phyloP scores from a whole-genome alignment of 2,797 vertebrate species.

The Kryptolebias ocellatus region DNA sequence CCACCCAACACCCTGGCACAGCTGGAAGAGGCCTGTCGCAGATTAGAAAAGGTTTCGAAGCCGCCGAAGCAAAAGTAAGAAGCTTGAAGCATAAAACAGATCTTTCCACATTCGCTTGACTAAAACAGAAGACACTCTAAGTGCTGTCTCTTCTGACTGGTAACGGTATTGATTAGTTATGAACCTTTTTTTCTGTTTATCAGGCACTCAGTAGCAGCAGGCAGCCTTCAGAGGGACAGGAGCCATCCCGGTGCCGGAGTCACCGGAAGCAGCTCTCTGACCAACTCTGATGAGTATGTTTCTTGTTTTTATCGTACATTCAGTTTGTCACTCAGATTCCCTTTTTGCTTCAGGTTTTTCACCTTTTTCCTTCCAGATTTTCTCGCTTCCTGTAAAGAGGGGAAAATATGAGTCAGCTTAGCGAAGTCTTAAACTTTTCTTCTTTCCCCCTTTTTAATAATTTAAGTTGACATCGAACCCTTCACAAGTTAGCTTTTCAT shows the following conservation, averaged over 20 bases:
- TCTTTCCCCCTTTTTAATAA: constrained; percentile 64
- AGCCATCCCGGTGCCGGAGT: constrained; percentile 77
- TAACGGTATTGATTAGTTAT: not conserved
- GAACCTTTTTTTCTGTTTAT: constrained; percentile 42
- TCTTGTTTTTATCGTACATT: constrained; percentile 6
- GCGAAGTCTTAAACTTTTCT: constrained; percentile 63
- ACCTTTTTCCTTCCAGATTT: constrained; percentile 41
- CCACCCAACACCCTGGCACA: constrained; percentile 94
- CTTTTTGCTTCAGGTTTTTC: constrained; percentile 5
- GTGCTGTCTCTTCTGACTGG: not conserved
- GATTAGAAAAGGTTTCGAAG: constrained; percentile 93
- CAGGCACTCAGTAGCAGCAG: constrained; percentile 84
- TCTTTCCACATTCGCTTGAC: not conserved
- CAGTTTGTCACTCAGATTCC: constrained; percentile 7
- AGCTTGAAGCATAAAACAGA: not conserved
- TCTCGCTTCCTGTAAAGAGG: constrained; percentile 47
- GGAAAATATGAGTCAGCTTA: constrained; percentile 67
- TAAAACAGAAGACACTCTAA: not conserved
- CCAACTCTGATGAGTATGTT: constrained; percentile 88
- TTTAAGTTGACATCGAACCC: constrained; percentile 56
- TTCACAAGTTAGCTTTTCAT: too few relatives aligned
- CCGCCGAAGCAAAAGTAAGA: constrained; percentile 90
- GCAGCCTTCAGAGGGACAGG: constrained; percentile 89
- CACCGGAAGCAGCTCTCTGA: constrained; percentile 74
- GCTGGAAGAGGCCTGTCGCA: constrained; percentile 94